A percentile compares a stretch with the other conserved stretches of the same genome.
These are phyloP conservation scores for Heliopora coerulea DNA, from an alignment of 92 coral and sea anemone species.

Conservation along the genomic window DNA sequence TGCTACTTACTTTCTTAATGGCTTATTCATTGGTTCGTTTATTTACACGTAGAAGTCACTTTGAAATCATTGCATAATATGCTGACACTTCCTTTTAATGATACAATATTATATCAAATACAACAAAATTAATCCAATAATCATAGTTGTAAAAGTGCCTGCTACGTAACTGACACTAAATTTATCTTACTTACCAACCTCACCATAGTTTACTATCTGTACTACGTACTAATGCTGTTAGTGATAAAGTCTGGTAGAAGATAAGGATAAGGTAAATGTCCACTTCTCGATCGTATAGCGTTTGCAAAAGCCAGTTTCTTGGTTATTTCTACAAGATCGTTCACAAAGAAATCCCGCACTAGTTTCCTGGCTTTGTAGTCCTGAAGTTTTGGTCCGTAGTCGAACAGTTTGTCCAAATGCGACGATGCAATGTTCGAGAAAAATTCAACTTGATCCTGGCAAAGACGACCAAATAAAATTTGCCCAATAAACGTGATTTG, in stretches of 20 bases:
- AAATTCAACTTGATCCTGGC: conserved; percentile 89
- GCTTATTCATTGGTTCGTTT: too few species aligned
- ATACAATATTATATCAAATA: too few species aligned
- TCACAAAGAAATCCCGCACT: conserved; percentile 56
- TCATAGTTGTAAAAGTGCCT: too few species aligned
- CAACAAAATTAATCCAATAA: too few species aligned
- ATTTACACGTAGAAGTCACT: too few species aligned
- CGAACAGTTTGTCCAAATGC: conserved; percentile 89
- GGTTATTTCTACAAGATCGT: conserved; percentile 54
- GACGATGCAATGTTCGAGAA: conserved; percentile 83
- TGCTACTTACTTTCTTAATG: too few species aligned
- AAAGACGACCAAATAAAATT: background rate
- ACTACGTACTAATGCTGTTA: conserved; percentile 82
- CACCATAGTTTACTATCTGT: too few species aligned
- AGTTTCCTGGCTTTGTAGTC: conserved; percentile 64
- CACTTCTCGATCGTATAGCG: conserved; percentile 62
- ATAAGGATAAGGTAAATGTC: conserved; percentile 85
- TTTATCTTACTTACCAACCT: too few species aligned
- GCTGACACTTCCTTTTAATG: too few species aligned
- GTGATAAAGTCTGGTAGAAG: conserved; percentile 79
- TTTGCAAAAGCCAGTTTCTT: conserved; percentile 67
- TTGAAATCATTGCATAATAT: too few species aligned
- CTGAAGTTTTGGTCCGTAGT: conserved; percentile 69
- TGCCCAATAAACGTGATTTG: background rate
- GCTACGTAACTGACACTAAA: too few species aligned